Conservation (phyloP, 2,113 vertebrate genomes). For the Riparia riparia region DNA sequence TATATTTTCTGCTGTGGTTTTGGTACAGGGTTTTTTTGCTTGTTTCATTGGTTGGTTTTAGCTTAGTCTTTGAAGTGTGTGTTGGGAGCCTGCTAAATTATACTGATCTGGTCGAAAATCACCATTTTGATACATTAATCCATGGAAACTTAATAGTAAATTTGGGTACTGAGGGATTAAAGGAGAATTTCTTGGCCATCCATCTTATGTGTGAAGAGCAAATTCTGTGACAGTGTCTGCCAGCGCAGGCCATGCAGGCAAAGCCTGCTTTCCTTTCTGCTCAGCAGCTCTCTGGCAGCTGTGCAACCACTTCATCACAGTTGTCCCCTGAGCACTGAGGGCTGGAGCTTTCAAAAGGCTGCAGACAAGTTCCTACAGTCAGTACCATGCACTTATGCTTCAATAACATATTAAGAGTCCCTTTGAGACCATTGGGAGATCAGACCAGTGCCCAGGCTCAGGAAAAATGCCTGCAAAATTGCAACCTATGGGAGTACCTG, state of each 20-base stretch:
- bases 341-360: not conserved
- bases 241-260: not conserved
- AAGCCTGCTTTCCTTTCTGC: not conserved
- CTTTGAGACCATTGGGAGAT: not conserved
- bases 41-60: not conserved
- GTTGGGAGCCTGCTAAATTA: not conserved
- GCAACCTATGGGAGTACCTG: not conserved
- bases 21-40: not conserved
- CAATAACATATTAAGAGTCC: not conserved
- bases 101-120: not conserved
- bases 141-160: not conserved
- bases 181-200: not conserved
- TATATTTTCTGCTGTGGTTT: not conserved
- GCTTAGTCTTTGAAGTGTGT: not conserved
- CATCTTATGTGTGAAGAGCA: not conserved
- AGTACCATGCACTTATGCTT: not conserved
- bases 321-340: not conserved
- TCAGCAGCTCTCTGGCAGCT: not conserved
- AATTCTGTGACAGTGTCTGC: not conserved
- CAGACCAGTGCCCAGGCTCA: not conserved
- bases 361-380: not conserved
- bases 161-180: not conserved
- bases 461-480: not conserved
- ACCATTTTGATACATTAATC: not conserved
- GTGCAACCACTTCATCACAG: not conserved